A percentile compares a stretch with the other conserved stretches of the same genome.
These are phyloP conservation scores for Acleris holmiana DNA, from an alignment of 2,888 invertebrate genomes.

Conservation along the genomic window DNA sequence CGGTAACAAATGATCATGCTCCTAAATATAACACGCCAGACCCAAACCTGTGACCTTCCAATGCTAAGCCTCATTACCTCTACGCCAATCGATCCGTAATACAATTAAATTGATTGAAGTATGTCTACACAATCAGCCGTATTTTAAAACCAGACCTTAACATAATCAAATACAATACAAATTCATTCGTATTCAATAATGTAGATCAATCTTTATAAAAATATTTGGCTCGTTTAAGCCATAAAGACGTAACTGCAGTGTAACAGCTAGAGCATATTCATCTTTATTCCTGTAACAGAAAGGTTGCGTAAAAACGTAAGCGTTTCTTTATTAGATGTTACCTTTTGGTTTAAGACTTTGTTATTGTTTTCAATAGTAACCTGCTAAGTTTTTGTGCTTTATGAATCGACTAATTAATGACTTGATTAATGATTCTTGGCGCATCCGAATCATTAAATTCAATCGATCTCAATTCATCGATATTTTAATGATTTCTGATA, in stretches of 20 bases:
- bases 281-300: too few species aligned
- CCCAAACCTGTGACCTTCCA: too few species aligned
- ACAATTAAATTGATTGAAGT: background rate
- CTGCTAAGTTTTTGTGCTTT: slow-evolving; percentile 8
- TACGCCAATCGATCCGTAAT: background rate
- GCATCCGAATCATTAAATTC: slow-evolving; percentile 31
- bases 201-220: too few species aligned
- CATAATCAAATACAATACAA: background rate
- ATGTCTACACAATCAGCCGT: background rate
- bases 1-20: too few species aligned
- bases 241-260: too few species aligned
- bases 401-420: slow-evolving; percentile 28
- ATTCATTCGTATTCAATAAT: background rate
- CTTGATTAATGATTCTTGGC: slow-evolving; percentile 24
- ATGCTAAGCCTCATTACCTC: background rate
- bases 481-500: slow-evolving; percentile 28
- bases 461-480: slow-evolving; percentile 33
- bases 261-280: too few species aligned
- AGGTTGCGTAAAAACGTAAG: too few species aligned
- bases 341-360: too few species aligned
- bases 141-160: background rate
- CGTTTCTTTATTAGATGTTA: too few species aligned
- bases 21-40: too few species aligned
- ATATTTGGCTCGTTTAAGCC: too few species aligned
- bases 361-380: background rate